These are phyloP conservation scores for Nysson spinosus DNA, from an alignment of 2,888 invertebrate genomes.

Conservation along the genomic window DNA sequence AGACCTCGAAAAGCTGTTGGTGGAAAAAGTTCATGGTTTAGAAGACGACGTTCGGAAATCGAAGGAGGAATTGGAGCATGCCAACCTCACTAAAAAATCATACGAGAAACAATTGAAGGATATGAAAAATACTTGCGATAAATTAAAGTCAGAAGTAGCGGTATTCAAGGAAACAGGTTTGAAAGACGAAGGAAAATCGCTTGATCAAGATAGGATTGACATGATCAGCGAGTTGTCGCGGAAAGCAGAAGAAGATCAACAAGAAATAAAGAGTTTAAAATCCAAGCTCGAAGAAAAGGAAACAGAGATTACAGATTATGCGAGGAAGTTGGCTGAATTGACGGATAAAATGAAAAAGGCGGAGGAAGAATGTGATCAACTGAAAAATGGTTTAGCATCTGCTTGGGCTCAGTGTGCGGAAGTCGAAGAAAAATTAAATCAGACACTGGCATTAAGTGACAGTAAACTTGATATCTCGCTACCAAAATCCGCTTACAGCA, in stretches of 20 bases:
- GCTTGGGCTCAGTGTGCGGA: conserved; percentile 74
- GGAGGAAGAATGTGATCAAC: conserved; percentile 64
- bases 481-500: conserved; percentile 17
- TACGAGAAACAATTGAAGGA: conserved; percentile 75
- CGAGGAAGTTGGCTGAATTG: conserved; percentile 56
- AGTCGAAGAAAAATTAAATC: conserved; percentile 67
- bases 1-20: conserved; percentile 78
- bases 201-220: conserved; percentile 4
- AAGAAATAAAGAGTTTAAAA: conserved; percentile 57
- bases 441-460: conserved; percentile 59
- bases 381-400: conserved; percentile 66
- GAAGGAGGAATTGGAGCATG: conserved; percentile 63
- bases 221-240: conserved; percentile 8
- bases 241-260: conserved; percentile 48
- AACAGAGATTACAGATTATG: conserved; percentile 51
- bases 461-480: conserved; percentile 54
- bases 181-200: not conserved
- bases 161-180: conserved; percentile 33
- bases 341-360: conserved; percentile 56
- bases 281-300: conserved; percentile 56
- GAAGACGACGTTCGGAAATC: conserved; percentile 77
- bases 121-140: conserved; percentile 71
- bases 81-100: conserved; percentile 66
- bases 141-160: conserved; percentile 60
- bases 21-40: conserved; percentile 79